A percentile compares a stretch with the other conserved stretches of the same genome.
Evolutionary conservation across 2,113 vertebrate species (phyloP).

Genomic region (Psilopsiagon aymara): DNA sequence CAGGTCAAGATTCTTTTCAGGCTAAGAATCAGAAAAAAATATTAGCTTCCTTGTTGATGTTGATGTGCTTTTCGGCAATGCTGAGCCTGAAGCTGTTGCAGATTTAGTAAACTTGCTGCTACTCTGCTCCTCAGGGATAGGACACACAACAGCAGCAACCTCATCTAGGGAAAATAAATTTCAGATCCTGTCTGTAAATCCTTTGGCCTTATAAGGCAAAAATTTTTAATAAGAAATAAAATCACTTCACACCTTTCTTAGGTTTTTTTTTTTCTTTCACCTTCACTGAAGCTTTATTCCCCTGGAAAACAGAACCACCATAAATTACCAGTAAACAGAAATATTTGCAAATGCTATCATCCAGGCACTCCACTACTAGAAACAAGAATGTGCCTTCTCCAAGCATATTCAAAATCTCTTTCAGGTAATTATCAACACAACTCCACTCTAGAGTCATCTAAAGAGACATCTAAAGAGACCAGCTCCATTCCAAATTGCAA

Average conservation of each 20-base stretch:
- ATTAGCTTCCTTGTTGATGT: not conserved
- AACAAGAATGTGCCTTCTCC: not conserved
- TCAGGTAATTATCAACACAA: not conserved
- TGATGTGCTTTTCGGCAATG: not conserved
- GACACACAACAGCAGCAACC: not conserved
- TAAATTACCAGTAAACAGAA: not conserved
- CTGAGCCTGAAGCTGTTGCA: not conserved
- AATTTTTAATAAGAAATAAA: not conserved
- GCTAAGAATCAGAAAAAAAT: not conserved
- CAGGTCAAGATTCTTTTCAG: not conserved
- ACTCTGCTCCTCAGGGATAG: not conserved
- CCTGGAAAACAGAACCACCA: not conserved
- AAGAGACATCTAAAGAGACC: not conserved
- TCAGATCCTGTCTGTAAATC: not conserved
- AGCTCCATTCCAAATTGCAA: not conserved
- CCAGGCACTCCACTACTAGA: not conserved
- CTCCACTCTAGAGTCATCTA: not conserved
- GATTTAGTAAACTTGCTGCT: not conserved
- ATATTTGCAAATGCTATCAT: not conserved
- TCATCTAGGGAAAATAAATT: not conserved
- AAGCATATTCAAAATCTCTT: not conserved
- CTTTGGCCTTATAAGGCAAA: not conserved
- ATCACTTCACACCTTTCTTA: not conserved
- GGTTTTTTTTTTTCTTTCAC: not conserved
- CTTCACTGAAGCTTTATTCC: not conserved